Percentiles rank a stretch among this genome's conserved stretches.
phyloP scores from a whole-genome alignment of 2,113 vertebrate species.

The Ranitomeya variabilis region DNA sequence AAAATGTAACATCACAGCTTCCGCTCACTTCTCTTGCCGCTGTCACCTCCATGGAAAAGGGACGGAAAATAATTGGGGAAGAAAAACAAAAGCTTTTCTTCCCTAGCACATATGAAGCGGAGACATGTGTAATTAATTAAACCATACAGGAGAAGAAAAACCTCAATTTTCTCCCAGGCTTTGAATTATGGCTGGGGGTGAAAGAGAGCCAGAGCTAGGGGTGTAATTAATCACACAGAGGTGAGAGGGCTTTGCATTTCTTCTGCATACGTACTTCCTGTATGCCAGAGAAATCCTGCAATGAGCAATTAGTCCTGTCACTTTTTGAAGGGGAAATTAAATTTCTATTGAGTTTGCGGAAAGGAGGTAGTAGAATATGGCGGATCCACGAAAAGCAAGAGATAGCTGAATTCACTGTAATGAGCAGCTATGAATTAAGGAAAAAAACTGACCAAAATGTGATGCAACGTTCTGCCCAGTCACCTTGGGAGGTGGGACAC shows the following conservation, averaged over 20 bases:
- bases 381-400: not conserved
- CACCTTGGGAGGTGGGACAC: not conserved
- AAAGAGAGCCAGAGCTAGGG: conserved; percentile 55
- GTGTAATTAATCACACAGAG: conserved; percentile 58
- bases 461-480: conserved; percentile 10
- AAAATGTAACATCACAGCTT: conserved; percentile 42
- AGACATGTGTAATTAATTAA: conserved; percentile 60
- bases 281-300: conserved; percentile 56
- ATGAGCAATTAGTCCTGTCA: conserved; percentile 59
- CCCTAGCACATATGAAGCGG: conserved; percentile 55
- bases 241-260: conserved; percentile 58
- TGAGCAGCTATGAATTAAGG: conserved; percentile 7
- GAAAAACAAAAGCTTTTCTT: conserved; percentile 57
- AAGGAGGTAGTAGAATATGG: not conserved
- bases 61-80: conserved; percentile 57
- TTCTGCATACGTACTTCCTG: conserved; percentile 58
- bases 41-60: conserved; percentile 50
- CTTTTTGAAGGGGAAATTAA: conserved; percentile 58
- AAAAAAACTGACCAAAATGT: conserved; percentile 15
- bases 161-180: conserved; percentile 58
- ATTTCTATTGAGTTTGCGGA: conserved; percentile 56
- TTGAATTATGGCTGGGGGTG: conserved; percentile 58
- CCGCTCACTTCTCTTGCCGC: conserved; percentile 41
- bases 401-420: conserved; percentile 44
- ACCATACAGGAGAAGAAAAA: conserved; percentile 58